Conservation (phyloP, 2,113 vertebrate genomes). For the Mystacornis crossleyi region DNA sequence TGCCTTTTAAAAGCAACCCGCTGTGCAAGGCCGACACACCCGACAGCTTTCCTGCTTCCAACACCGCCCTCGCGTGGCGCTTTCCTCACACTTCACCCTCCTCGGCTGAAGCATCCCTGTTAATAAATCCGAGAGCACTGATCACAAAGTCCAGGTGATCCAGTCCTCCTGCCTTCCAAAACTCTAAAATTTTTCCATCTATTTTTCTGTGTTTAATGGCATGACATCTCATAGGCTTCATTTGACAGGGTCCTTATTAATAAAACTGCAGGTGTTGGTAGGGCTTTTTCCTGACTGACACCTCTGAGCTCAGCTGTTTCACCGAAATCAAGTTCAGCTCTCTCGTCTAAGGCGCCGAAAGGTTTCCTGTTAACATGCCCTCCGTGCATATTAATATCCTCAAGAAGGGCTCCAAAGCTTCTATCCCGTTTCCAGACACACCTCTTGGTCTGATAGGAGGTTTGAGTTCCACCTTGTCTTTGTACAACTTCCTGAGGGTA, state of each 20-base stretch:
- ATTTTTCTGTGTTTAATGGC: not conserved
- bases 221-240: not conserved
- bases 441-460: not conserved
- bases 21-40: not conserved
- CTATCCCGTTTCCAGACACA: not conserved
- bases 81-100: not conserved
- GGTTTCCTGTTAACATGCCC: not conserved
- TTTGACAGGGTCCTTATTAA: not conserved
- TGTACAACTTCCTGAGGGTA: not conserved
- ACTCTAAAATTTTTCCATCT: not conserved
- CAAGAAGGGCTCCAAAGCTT: not conserved
- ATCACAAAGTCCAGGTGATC: not conserved
- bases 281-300: not conserved
- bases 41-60: not conserved
- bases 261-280: not conserved
- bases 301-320: not conserved
- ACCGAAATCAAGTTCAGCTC: not conserved
- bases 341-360: not conserved
- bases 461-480: not conserved
- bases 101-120: rapidly evolving
- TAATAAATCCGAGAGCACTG: not conserved
- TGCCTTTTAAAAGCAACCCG: rapidly evolving
- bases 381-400: not conserved
- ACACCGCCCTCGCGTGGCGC: conserved; percentile 33
- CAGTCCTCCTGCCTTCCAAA: not conserved